Evolutionary conservation across 2,113 vertebrate genomes (phyloP), one percentile per base, ranked within the genome.

Genomic region (Ammodytes dubius): DNA sequence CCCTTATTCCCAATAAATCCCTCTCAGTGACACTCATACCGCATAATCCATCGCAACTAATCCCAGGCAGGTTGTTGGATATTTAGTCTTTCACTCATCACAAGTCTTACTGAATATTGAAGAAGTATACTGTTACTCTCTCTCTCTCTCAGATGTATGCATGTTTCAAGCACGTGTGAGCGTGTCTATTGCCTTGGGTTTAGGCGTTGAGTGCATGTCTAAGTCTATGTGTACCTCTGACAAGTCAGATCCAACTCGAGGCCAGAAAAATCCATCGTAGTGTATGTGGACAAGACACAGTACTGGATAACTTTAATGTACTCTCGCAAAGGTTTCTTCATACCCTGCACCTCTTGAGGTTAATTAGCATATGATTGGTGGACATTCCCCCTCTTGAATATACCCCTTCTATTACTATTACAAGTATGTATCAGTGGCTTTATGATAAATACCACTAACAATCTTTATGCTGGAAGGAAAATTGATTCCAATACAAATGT

Each of bases 1-100:
- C 64, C 73, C 68, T 89, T 82, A 81, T 84, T 87, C 60, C 61
- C 8, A 68, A 63, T 87, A 79, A 66, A 84, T 84, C 80, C 65
- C 19, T 79, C 72, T 82, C 79, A 84, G 74, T 70, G 70, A 77
- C 82, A 63, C 79, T 88, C 84, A 91, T 87, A 82, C 83, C 35
- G 61, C 46, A 2, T 81, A 84, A 83, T 85, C 81, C 81, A 27
- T 68, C 53, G 0, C 63, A 63, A 72, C 52, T 90, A 82, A 89
- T 91, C 83, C 72, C 19, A 2, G 19, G 63, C 73, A 60, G 74
- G 68, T 70, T 70, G n/a, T 2, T 46, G 74, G 46, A 69, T 80
- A 77, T 58, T 82, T 69, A 61, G 27, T 70, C 50, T 84, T 76
- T 82, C 56, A 80, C 75, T 75, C 74, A 39, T 63, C 53, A 10